A percentile compares a stretch with the other conserved stretches of the same genome.
These are phyloP conservation scores for Halcyon badia DNA, from an alignment of 2,797 vertebrate genomes.

Conservation along the genomic window DNA sequence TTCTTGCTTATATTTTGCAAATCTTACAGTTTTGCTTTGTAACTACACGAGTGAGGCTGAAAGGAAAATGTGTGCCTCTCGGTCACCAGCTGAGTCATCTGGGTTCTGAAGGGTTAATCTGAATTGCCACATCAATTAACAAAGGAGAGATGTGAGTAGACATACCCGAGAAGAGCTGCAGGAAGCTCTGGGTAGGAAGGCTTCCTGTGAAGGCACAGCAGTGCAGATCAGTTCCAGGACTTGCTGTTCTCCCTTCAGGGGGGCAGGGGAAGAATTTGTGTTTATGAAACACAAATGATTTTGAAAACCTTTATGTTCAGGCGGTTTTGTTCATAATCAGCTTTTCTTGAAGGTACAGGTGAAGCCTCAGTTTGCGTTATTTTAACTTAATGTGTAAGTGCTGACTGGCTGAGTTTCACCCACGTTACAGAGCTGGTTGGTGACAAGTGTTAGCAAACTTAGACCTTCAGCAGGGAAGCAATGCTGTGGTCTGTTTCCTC, in stretches of 20 bases:
- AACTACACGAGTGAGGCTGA: background rate
- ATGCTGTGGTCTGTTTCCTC: background rate
- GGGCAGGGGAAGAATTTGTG: background rate
- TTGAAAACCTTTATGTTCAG: no score
- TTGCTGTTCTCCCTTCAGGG: background rate
- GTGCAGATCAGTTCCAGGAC: background rate
- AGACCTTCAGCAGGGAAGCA: background rate
- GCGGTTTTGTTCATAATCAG: background rate
- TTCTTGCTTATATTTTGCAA: background rate
- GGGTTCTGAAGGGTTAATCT: background rate
- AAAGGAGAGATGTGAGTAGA: background rate
- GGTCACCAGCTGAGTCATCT: background rate
- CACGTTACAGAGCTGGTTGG: background rate
- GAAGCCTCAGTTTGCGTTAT: background rate
- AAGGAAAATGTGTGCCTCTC: background rate
- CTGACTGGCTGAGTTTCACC: conserved; percentile 17
- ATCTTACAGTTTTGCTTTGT: background rate
- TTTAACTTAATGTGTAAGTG: background rate
- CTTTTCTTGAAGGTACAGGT: background rate
- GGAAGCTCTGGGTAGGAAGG: background rate
- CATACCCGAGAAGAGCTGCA: background rate
- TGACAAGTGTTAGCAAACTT: background rate
- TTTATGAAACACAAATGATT: background rate
- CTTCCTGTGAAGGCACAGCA: background rate
- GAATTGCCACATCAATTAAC: background rate